Evolutionary conservation across 23 tunicate genomes (phyloP).

Genomic region (Botrylloides violaceus): DNA sequence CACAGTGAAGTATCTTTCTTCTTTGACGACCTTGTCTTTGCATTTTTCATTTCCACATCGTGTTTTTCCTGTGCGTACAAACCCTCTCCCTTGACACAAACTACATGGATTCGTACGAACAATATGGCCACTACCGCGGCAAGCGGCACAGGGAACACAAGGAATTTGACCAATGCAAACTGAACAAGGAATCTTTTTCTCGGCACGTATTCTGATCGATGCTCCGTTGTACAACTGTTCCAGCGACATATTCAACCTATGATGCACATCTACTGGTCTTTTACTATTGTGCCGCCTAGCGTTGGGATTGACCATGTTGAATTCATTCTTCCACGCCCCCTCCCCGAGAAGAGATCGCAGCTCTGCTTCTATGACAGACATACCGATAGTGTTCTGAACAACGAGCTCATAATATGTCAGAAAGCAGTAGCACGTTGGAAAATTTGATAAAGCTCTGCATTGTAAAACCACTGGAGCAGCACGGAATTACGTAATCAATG

Average conservation of each 20-base stretch:
- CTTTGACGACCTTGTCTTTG: neutral
- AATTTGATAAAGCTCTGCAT: too few relatives aligned
- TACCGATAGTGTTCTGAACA: too few relatives aligned
- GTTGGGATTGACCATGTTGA: neutral
- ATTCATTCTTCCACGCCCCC: neutral
- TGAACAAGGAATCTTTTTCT: slow-evolving; percentile 16
- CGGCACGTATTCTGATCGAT: neutral
- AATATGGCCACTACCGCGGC: neutral
- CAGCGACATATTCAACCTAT: neutral
- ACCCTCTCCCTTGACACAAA: neutral
- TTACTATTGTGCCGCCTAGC: neutral
- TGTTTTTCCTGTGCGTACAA: neutral
- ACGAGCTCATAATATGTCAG: too few relatives aligned
- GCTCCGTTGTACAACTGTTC: slow-evolving; percentile 11
- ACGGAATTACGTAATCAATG: too few relatives aligned
- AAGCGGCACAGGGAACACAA: neutral
- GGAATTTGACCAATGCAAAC: neutral
- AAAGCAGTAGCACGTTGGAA: too few relatives aligned
- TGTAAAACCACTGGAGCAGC: too few relatives aligned
- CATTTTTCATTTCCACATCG: neutral
- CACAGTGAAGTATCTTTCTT: neutral
- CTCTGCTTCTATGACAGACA: slow-evolving; percentile 4
- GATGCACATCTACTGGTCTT: slow-evolving; percentile 6
- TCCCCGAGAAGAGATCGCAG: neutral
- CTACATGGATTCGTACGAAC: neutral